Evolutionary conservation across 2,888 invertebrate genomes (phyloP).

Genomic region (Caenorhabditis afra): DNA sequence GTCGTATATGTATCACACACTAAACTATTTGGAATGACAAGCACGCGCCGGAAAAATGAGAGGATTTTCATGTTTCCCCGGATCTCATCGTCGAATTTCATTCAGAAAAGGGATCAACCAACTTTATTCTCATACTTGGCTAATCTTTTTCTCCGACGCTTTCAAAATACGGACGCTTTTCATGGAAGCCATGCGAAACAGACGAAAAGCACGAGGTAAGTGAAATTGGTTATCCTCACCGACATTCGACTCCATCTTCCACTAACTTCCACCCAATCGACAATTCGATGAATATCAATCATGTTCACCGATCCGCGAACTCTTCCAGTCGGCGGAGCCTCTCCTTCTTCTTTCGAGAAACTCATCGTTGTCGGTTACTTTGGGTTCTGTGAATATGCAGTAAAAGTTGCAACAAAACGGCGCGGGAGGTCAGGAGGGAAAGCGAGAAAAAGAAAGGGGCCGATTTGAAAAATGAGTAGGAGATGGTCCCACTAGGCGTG

Average conservation of each 20-base stretch:
- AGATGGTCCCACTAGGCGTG: constrained; percentile 47
- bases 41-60: background rate
- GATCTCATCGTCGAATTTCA: too few species aligned
- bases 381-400: background rate
- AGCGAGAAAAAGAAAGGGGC: background rate
- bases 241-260: constrained; percentile 74
- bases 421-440: constrained; percentile 27
- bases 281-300: constrained; percentile 62
- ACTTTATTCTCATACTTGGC: background rate
- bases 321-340: constrained; percentile 35
- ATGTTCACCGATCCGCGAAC: constrained; percentile 60
- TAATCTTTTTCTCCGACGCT: background rate
- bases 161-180: too few species aligned
- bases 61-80: constrained; percentile 10
- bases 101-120: background rate
- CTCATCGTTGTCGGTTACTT: constrained; percentile 12
- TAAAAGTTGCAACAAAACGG: background rate
- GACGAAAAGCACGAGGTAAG: background rate
- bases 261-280: constrained; percentile 74
- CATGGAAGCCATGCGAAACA: background rate
- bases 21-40: too few species aligned
- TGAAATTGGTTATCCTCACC: constrained; percentile 52
- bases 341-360: constrained; percentile 31
- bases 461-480: constrained; percentile 53
- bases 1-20: too few species aligned